Conservation (phyloP, 2,888 invertebrate species). For the Gastrophysa polygoni region DNA sequence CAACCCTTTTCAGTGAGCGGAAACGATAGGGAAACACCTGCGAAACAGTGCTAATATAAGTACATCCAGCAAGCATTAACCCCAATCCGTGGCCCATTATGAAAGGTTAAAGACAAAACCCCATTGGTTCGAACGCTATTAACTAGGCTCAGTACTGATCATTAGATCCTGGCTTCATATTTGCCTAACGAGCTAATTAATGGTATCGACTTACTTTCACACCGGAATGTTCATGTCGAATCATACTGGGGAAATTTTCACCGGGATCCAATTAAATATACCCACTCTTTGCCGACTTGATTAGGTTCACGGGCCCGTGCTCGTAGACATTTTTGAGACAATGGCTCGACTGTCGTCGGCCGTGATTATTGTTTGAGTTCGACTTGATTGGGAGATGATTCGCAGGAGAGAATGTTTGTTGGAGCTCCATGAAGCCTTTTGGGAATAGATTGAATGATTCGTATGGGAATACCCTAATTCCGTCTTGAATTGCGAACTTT, state of each 20-base stretch:
- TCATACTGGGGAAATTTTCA: conserved; percentile 25
- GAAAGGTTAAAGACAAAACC: conserved; percentile 12
- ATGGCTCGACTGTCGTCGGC: background rate
- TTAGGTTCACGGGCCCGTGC: conserved; percentile 1
- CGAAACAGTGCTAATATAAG: conserved; percentile 2
- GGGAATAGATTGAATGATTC: too few species aligned
- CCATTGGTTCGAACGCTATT: conserved; percentile 20
- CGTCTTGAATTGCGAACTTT: too few species aligned
- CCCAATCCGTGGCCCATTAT: conserved; percentile 5
- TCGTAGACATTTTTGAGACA: conserved; percentile 11
- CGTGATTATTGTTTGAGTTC: conserved; percentile 14
- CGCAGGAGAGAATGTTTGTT: background rate
- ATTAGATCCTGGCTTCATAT: conserved; percentile 45
- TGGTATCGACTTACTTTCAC: conserved; percentile 44
- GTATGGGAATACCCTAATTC: too few species aligned
- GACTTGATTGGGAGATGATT: conserved; percentile 4
- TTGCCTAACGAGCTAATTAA: conserved; percentile 46
- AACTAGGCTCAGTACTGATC: conserved; percentile 38
- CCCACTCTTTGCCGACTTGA: conserved; percentile 21
- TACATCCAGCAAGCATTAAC: conserved; percentile 2
- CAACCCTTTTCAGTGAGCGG: background rate
- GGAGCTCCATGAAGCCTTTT: background rate
- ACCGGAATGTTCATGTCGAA: conserved; percentile 28
- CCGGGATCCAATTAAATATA: conserved; percentile 24
- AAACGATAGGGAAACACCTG: background rate